A percentile compares a stretch with the other conserved stretches of the same genome.
Evolutionary conservation across 1,140 invertebrate genomes (phyloP).

Genomic region (Plectrocnemia conspersa): DNA sequence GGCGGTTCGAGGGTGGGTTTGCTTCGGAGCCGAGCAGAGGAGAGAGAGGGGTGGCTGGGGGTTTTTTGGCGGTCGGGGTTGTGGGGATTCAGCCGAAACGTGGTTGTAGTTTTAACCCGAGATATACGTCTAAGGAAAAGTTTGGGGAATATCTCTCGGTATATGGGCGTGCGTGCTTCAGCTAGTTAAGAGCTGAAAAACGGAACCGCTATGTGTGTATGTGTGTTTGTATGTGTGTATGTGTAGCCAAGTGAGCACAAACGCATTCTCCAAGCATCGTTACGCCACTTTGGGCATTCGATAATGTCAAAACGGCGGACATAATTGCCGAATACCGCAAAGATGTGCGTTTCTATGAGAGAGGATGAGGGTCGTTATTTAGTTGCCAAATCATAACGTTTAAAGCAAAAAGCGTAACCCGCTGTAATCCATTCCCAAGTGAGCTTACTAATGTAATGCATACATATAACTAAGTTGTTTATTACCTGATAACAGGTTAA

Average conservation of each 20-base stretch:
- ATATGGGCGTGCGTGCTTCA: constrained; percentile 24
- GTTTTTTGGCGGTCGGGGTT: background rate
- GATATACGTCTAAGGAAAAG: constrained; percentile 34
- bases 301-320: too few relatives aligned
- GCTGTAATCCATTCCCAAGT: too few relatives aligned
- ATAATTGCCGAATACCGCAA: too few relatives aligned
- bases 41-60: background rate
- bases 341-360: too few relatives aligned
- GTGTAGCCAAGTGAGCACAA: background rate
- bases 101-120: constrained; percentile 33
- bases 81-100: constrained; percentile 18
- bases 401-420: too few relatives aligned
- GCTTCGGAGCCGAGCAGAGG: constrained; percentile 1
- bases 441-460: too few relatives aligned
- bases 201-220: constrained; percentile 6
- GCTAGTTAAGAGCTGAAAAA: constrained; percentile 26
- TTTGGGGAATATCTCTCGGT: constrained; percentile 30
- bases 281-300: too few relatives aligned
- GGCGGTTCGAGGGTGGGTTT: background rate
- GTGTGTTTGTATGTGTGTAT: too few relatives aligned
- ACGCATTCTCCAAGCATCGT: constrained; percentile 7
- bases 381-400: too few relatives aligned
- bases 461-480: too few relatives aligned
- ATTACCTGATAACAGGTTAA: too few relatives aligned
- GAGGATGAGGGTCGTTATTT: too few relatives aligned